Percentiles rank a stretch among this genome's conserved stretches.
Evolutionary conservation across 2,888 invertebrate genomes (phyloP).

Genomic region (Caenorhabditis macrosperma): DNA sequence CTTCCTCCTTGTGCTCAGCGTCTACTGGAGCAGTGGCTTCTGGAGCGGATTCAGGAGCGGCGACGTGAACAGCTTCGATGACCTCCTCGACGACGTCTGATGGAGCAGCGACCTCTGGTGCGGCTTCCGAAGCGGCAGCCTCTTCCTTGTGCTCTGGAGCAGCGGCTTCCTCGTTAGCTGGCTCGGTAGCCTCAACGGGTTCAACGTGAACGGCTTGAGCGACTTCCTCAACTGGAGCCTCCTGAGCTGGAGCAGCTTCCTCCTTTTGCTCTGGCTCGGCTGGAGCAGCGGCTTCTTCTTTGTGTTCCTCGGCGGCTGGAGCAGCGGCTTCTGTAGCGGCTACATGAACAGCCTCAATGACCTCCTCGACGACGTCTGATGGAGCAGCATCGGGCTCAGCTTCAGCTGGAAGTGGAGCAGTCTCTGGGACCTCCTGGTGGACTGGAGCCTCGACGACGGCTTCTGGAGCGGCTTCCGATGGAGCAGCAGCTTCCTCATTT

Average conservation of each 20-base stretch:
- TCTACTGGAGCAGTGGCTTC: conserved; percentile 11
- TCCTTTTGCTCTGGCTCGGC: conserved; percentile 4
- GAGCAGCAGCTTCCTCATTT: neutral
- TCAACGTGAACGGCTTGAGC: neutral
- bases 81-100: conserved; percentile 14
- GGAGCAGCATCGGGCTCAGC: neutral
- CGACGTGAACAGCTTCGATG: conserved; percentile 25
- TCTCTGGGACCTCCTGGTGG: neutral
- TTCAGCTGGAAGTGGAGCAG: no score
- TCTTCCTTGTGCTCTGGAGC: neutral
- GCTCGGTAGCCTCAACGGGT: neutral
- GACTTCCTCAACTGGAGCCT: neutral
- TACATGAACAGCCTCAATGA: conserved; percentile 23
- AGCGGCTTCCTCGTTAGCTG: no score
- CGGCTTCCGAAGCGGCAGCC: no score
- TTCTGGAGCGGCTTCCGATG: conserved; percentile 14
- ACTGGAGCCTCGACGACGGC: neutral
- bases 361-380: conserved; percentile 10
- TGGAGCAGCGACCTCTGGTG: neutral
- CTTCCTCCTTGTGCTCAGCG: no score
- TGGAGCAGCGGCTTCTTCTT: neutral
- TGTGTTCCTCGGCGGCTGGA: neutral
- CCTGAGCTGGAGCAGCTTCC: conserved; percentile 36
- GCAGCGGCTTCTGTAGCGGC: conserved; percentile 13
- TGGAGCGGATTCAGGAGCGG: conserved; percentile 17